phyloP scores from a whole-genome alignment of 2,888 invertebrate genomes.

The Pandemis heparana region DNA sequence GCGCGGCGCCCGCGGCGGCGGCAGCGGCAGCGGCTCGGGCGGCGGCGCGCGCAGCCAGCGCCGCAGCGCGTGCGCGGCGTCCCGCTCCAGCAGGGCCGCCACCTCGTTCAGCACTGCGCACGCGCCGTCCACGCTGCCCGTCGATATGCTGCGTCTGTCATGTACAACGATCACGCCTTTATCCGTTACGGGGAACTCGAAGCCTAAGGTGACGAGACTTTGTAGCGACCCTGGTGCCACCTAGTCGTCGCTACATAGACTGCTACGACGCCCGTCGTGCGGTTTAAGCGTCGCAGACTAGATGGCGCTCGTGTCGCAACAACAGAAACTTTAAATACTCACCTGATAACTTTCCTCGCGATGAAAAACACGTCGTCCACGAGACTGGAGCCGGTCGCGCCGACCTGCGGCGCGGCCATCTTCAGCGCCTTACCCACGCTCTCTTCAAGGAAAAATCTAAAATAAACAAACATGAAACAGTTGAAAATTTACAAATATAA shows the following conservation, averaged over 20 bases:
- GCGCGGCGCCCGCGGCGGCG: slow-evolving; percentile 77
- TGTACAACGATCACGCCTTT: too few species aligned
- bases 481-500: too few species aligned
- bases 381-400: slow-evolving; percentile 94
- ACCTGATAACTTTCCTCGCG: slow-evolving; percentile 97
- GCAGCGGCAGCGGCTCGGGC: slow-evolving; percentile 64
- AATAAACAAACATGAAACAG: neutral
- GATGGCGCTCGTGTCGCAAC: too few species aligned
- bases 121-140: slow-evolving; percentile 96
- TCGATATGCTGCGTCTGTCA: slow-evolving; percentile 93
- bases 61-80: slow-evolving; percentile 90
- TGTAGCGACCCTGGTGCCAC: too few species aligned
- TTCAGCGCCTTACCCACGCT: slow-evolving; percentile 96
- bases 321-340: slow-evolving; percentile 44
- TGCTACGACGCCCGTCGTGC: too few species aligned
- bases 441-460: slow-evolving; percentile 95
- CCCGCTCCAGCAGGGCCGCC: slow-evolving; percentile 93
- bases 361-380: slow-evolving; percentile 99
- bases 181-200: too few species aligned
- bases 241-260: too few species aligned
- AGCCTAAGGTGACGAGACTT: too few species aligned
- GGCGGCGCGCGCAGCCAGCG: slow-evolving; percentile 87
- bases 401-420: slow-evolving; percentile 91
- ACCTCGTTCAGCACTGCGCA: slow-evolving; percentile 99
- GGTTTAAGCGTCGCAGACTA: too few species aligned